Percentiles rank a stretch among this genome's conserved stretches.
These are phyloP conservation scores for Oeneis ivallda DNA, from an alignment of 2,888 invertebrate species.

Conservation along the genomic window DNA sequence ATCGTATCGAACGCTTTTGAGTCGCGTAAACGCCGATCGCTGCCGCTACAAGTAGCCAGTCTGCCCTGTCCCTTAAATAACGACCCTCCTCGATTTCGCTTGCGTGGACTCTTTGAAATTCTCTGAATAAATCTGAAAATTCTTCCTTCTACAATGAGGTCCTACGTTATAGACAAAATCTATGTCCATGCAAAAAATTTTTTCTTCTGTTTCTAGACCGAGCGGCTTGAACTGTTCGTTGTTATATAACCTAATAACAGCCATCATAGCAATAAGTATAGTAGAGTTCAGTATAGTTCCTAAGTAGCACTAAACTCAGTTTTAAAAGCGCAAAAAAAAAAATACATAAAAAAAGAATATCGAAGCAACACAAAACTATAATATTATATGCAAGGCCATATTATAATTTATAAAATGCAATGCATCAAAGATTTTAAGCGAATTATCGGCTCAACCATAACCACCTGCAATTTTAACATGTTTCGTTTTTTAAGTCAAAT, in stretches of 20 bases:
- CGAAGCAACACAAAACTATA: neutral
- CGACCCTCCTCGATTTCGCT: too few species aligned
- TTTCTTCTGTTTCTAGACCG: too few species aligned
- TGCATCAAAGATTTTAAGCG: neutral
- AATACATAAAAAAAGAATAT: neutral
- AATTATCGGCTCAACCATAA: neutral
- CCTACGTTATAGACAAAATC: too few species aligned
- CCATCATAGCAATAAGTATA: neutral
- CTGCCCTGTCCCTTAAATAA: too few species aligned
- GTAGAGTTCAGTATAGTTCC: neutral
- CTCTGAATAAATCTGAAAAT: too few species aligned
- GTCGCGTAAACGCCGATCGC: too few species aligned
- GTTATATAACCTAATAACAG: neutral
- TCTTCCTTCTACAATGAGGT: too few species aligned
- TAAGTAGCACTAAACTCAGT: neutral
- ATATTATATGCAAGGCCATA: neutral
- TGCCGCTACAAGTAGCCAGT: too few species aligned
- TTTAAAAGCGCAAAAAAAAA: neutral
- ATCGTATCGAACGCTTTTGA: too few species aligned
- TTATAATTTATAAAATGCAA: neutral
- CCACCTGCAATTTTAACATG: neutral
- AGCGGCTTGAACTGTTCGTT: too few species aligned
- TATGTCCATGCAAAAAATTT: too few species aligned
- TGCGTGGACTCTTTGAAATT: too few species aligned
- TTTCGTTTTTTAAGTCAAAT: neutral